These are phyloP conservation scores for Hydraecia micacea DNA, from an alignment of 2,888 invertebrate species.

Conservation along the genomic window DNA sequence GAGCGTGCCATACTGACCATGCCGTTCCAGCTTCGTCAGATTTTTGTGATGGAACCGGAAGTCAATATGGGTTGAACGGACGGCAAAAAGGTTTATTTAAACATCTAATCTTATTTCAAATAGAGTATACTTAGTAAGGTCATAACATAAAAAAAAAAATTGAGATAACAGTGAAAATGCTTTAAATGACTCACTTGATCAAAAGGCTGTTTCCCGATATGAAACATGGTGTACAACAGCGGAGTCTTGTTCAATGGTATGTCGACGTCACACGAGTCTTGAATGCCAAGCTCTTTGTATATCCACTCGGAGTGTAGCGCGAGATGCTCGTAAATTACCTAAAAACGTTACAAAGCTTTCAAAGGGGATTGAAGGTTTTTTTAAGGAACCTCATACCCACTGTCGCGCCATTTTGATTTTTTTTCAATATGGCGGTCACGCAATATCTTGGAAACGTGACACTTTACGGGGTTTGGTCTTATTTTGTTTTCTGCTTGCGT, in stretches of 20 bases:
- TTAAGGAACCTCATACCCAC: no score
- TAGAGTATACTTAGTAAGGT: no score
- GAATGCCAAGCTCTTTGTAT: slow-evolving; percentile 89
- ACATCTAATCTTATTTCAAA: no score
- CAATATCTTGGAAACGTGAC: no score
- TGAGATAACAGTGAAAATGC: background rate
- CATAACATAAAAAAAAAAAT: no score
- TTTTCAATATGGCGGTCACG: no score
- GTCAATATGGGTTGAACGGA: no score
- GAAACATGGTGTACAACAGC: slow-evolving; percentile 94
- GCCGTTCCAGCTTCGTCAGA: background rate
- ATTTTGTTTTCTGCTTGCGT: no score
- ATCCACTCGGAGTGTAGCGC: slow-evolving; percentile 93
- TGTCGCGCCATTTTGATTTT: no score
- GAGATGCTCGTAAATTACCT: slow-evolving; percentile 93
- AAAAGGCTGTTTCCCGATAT: slow-evolving; percentile 93
- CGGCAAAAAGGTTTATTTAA: no score
- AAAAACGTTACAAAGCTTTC: slow-evolving; percentile 12
- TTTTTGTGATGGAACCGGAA: background rate
- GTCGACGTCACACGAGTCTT: slow-evolving; percentile 74
- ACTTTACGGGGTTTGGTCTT: no score
- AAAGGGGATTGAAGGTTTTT: no score
- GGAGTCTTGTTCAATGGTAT: slow-evolving; percentile 84
- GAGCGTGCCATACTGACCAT: background rate
- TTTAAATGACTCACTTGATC: slow-evolving; percentile 91